Conservation (phyloP, 2,888 invertebrate species). For the Sminthurinus aureus region DNA sequence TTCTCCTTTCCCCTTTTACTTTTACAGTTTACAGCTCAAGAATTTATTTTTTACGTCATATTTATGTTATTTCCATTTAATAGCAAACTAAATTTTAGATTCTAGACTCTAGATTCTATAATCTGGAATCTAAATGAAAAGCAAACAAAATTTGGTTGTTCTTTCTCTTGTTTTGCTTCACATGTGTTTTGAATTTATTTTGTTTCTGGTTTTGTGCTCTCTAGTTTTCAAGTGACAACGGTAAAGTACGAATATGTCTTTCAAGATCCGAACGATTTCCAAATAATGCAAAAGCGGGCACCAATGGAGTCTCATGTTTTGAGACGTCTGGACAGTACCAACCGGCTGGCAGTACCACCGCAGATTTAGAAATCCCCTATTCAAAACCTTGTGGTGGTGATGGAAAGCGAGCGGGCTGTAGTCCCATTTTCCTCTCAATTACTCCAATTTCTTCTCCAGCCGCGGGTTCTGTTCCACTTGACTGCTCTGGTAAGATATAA, state of each 20-base stretch:
- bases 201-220: slow-evolving; percentile 10
- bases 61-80: not conserved
- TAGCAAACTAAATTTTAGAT: slow-evolving; percentile 6
- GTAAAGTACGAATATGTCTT: slow-evolving; percentile 53
- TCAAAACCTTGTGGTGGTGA: slow-evolving; percentile 55
- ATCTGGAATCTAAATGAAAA: not conserved
- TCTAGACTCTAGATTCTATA: no score
- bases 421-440: slow-evolving; percentile 57
- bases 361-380: slow-evolving; percentile 51
- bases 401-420: slow-evolving; percentile 50
- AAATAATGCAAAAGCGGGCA: slow-evolving; percentile 36
- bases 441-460: slow-evolving; percentile 43
- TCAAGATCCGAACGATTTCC: slow-evolving; percentile 47
- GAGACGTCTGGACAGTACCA: slow-evolving; percentile 49
- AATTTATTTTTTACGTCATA: not conserved
- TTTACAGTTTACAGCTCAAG: not conserved
- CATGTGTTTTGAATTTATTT: not conserved
- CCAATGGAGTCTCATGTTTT: slow-evolving; percentile 45
- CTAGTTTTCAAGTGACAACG: slow-evolving; percentile 58
- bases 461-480: slow-evolving; percentile 42
- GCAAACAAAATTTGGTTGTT: not conserved
- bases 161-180: not conserved
- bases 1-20: not conserved
- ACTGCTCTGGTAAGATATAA: slow-evolving; percentile 50
- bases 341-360: slow-evolving; percentile 41